phyloP scores from a whole-genome alignment of 2,797 vertebrate species.

The Rhinella marina region DNA sequence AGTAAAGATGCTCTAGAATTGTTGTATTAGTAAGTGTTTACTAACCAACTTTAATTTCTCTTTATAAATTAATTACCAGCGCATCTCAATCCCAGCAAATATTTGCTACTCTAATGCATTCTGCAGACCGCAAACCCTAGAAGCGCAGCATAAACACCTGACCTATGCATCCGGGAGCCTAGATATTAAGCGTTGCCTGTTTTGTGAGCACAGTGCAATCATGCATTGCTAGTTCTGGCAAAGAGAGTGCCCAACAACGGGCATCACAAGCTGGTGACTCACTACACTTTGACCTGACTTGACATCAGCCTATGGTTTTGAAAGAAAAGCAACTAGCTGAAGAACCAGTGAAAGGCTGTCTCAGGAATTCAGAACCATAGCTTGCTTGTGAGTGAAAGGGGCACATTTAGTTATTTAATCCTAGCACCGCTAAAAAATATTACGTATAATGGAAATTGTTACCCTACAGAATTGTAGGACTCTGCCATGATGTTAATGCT shows the following conservation, averaged over 20 bases:
- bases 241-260: neutral
- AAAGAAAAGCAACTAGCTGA: neutral
- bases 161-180: constrained; percentile 36
- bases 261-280: constrained; percentile 4
- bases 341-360: neutral
- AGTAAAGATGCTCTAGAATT: too few species aligned
- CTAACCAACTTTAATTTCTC: neutral
- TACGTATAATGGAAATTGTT: neutral
- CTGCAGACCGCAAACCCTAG: neutral
- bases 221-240: constrained; percentile 45
- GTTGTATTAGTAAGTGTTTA: too few species aligned
- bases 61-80: neutral
- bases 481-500: too few species aligned
- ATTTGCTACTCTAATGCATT: neutral
- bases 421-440: neutral
- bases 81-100: neutral
- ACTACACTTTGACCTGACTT: constrained; percentile 26
- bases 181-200: constrained; percentile 12
- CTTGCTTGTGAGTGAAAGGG: neutral
- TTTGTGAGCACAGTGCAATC: constrained; percentile 35
- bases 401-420: neutral
- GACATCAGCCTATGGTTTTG: constrained; percentile 11
- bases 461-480: neutral
- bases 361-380: neutral
- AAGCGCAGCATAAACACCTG: constrained; percentile 39